Percentiles rank a stretch among this genome's conserved stretches.
phyloP scores from a whole-genome alignment of 2,797 vertebrate genomes.

The Choloepus didactylus region DNA sequence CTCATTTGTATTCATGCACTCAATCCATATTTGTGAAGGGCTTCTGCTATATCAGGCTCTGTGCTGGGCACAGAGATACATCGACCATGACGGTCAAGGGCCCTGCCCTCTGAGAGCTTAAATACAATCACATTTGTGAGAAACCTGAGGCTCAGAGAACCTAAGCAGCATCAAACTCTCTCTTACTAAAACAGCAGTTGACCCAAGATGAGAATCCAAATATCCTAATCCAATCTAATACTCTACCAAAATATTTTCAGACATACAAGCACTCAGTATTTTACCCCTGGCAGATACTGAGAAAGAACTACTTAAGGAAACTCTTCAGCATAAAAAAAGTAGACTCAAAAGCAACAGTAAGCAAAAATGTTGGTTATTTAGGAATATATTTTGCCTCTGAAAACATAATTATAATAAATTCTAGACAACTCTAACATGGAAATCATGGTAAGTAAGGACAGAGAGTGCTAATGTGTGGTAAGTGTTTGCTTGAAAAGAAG shows the following conservation, averaged over 20 bases:
- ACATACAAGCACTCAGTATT: background rate
- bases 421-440: background rate
- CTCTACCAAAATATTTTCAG: background rate
- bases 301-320: background rate
- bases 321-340: background rate
- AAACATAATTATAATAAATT: background rate
- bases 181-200: background rate
- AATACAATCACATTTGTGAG: background rate
- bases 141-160: background rate
- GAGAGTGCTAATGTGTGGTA: background rate
- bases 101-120: background rate
- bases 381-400: background rate
- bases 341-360: background rate
- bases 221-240: background rate
- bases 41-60: background rate
- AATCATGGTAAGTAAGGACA: background rate
- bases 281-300: background rate
- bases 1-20: background rate
- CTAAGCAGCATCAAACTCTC: background rate
- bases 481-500: background rate
- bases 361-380: background rate
- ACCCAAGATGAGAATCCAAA: background rate
- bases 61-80: too few relatives aligned
- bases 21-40: background rate
- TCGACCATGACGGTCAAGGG: background rate